These are phyloP conservation scores for Lanistes nyassanus DNA, from an alignment of 1,140 invertebrate genomes.

Conservation along the genomic window DNA sequence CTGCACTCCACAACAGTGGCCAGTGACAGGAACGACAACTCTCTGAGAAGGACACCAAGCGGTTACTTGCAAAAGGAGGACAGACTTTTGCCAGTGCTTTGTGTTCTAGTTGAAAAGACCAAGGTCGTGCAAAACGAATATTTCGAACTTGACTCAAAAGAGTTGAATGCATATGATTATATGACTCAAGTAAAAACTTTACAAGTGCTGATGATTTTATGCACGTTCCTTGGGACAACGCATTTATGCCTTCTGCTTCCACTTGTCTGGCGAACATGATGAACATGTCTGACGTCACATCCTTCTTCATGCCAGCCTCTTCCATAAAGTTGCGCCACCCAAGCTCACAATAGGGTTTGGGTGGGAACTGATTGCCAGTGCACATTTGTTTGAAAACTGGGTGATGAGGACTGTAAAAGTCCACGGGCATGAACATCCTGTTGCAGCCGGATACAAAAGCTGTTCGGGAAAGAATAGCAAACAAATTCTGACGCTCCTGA, in stretches of 20 bases:
- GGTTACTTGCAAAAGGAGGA: constrained; percentile 1
- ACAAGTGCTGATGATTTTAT: not conserved
- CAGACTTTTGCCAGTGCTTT: constrained; percentile 1
- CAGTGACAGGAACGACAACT: not conserved
- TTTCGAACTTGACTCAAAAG: not conserved
- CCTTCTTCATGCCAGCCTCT: not conserved
- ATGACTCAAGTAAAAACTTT: not conserved
- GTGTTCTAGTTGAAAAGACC: not conserved
- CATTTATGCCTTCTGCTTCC: not conserved
- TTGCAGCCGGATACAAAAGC: not conserved
- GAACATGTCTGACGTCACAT: not conserved
- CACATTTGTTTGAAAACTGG: not conserved
- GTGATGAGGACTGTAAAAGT: not conserved
- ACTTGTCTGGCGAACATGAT: not conserved
- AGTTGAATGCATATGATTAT: not conserved
- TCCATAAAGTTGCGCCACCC: not conserved
- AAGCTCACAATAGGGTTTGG: not conserved
- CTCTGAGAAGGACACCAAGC: not conserved
- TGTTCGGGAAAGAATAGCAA: not conserved
- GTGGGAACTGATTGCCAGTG: not conserved
- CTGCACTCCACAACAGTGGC: not conserved
- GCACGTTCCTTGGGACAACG: not conserved
- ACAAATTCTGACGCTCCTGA: not conserved
- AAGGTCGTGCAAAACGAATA: not conserved
- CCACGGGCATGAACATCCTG: not conserved